These are phyloP conservation scores for Urocolius indicus DNA, from an alignment of 2,113 vertebrate genomes.

Conservation along the genomic window DNA sequence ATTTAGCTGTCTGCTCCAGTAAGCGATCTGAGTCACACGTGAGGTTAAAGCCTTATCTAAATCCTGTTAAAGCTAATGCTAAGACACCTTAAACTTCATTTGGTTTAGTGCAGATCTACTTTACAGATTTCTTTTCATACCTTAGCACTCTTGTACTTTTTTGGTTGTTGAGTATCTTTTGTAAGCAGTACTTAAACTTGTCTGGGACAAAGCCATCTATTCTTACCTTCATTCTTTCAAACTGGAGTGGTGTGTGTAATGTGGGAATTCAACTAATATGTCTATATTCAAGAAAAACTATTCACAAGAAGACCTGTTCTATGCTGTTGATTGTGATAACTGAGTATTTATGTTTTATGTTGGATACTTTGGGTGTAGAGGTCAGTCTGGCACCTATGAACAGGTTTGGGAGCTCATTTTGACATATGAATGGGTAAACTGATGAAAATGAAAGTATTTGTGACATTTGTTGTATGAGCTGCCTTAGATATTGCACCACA, in stretches of 20 bases:
- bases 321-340: neutral
- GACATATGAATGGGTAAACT: neutral
- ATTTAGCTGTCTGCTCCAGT: neutral
- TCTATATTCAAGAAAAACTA: neutral
- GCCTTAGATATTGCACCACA: neutral
- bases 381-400: neutral
- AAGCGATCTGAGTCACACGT: neutral
- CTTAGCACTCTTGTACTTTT: neutral
- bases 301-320: neutral
- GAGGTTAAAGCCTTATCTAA: slow-evolving; percentile 16
- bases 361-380: neutral
- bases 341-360: neutral
- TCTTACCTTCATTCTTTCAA: neutral
- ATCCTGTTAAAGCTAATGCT: neutral
- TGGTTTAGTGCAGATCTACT: neutral
- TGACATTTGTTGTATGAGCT: neutral
- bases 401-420: neutral
- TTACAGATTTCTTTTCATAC: neutral
- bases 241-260: neutral
- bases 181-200: neutral
- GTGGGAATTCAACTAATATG: neutral
- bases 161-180: neutral
- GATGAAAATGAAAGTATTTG: neutral
- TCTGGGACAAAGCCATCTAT: fast-evolving
- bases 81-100: neutral